Base-by-base conservation (phyloP, 2,797 vertebrate genomes). In the Chelon auratus region DNA sequence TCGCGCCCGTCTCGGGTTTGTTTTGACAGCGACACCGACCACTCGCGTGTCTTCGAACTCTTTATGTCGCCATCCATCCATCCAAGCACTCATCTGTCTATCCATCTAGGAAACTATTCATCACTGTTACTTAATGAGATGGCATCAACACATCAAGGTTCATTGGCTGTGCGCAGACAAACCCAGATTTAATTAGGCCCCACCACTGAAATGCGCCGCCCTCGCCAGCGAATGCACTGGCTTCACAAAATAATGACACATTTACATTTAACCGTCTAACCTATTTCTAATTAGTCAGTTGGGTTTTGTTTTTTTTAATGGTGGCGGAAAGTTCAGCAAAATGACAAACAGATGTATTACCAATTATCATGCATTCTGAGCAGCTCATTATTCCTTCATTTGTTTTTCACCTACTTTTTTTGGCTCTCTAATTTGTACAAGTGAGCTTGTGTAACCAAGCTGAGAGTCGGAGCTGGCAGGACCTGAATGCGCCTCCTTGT, bases 271-370 rank as follows among this genome's bases (percentile, higher is more conserved):
- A 90, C 92, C 83, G 75, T 88, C 77, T 90, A 87, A 91, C 91
- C 94, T 89, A 90, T 91, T 91, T 94, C 92, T 94, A 95, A 95
- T 95, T 94, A 94, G 93, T 90, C 93, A 90, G 83, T 90, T 91
- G 89, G 88, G 90, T 89, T 93, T 93, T 92, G 83, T 84, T 84
- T 77, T 68, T 65, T 73, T 54, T 60, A 14, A 66, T 71, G 72
- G 75, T 82, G 81, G 88, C 77, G 78, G 81, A 93, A 94, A 93
- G 93, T 94, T 95, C 92, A 94, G 82, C 83, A 75, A 87, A 93
- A 92, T 91, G 91, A 93, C 90, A 95, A 94, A 94, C 93, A 93
- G 92, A 95, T 93, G 93, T 90, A 87, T 88, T 83, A 83, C 90
- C 91, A 94, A 92, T 94, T 92, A 94, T 82, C 60, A 36, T 84